Percentiles rank a stretch among this genome's conserved stretches.
phyloP scores from a whole-genome alignment of 2,113 vertebrate species.

The Gorsachius goisagi region DNA sequence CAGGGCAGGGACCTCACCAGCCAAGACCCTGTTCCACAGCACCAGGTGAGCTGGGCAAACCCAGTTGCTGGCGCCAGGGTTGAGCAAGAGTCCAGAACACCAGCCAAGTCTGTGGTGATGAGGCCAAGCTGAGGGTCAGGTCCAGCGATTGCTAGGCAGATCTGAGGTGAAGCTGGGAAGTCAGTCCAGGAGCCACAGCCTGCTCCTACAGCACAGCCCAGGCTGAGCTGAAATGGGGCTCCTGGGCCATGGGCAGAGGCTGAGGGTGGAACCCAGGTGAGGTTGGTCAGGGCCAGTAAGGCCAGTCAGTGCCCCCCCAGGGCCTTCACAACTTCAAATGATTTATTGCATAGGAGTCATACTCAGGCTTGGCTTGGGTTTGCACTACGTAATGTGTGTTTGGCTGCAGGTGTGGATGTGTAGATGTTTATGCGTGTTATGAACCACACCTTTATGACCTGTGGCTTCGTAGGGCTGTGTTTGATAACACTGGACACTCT shows the following conservation, averaged over 20 bases:
- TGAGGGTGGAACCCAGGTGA: not conserved
- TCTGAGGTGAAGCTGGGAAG: not conserved
- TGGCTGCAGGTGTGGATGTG: not conserved
- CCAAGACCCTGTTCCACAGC: too few species aligned
- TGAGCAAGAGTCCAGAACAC: not conserved
- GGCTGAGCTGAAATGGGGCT: not conserved
- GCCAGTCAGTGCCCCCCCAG: not conserved
- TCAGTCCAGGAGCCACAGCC: not conserved
- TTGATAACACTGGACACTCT: not conserved
- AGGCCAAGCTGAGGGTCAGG: not conserved
- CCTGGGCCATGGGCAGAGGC: not conserved
- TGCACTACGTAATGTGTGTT: not conserved
- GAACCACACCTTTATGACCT: not conserved
- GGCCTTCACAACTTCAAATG: not conserved
- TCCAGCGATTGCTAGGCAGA: not conserved
- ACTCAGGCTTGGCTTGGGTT: not conserved
- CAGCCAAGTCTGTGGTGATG: not conserved
- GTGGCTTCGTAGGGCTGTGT: not conserved
- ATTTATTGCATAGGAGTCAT: not conserved
- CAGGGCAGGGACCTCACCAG: not conserved
- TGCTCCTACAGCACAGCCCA: not conserved
- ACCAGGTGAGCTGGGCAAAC: not conserved
- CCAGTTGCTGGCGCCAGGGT: not conserved
- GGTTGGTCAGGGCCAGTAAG: not conserved
- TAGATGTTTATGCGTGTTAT: not conserved